These are phyloP conservation scores for Esox masquinongy DNA, from an alignment of 2,797 vertebrate genomes.

Conservation along the genomic window DNA sequence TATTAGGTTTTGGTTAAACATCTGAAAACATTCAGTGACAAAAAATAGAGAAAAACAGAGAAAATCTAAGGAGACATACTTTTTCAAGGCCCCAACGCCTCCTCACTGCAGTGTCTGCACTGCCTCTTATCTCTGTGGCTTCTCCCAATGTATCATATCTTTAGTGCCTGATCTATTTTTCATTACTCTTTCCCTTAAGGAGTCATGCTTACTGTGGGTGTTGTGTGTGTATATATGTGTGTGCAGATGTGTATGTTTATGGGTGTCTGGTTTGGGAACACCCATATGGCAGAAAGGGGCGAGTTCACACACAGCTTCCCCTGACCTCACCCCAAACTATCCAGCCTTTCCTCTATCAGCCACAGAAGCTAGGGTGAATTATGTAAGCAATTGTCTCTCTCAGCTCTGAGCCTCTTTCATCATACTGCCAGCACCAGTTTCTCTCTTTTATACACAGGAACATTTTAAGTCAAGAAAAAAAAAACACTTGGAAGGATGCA, in stretches of 20 bases:
- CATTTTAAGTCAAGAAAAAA: constrained; percentile 10
- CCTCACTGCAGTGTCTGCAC: neutral
- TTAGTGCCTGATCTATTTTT: constrained; percentile 44
- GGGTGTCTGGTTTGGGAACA: neutral
- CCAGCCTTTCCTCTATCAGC: neutral
- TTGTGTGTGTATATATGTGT: constrained; percentile 1
- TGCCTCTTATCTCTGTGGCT: constrained; percentile 21
- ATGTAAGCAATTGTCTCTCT: constrained; percentile 36
- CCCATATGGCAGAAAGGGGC: constrained; percentile 36
- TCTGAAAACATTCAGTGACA: too few relatives aligned
- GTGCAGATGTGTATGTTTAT: neutral
- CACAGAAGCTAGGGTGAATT: constrained; percentile 29
- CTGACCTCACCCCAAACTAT: constrained; percentile 20
- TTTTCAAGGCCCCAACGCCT: neutral
- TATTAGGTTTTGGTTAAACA: too few relatives aligned
- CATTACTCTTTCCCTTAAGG: constrained; percentile 27
- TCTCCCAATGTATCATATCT: constrained; percentile 26
- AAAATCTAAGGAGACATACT: too few relatives aligned
- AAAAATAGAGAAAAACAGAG: too few relatives aligned
- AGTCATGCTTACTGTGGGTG: constrained; percentile 12
- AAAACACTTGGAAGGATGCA: constrained; percentile 1
- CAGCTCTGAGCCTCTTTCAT: neutral
- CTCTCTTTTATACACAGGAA: neutral
- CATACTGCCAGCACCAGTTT: neutral
- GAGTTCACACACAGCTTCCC: constrained; percentile 33